Conservation (phyloP, 2,888 invertebrate genomes). For the Apantesis nais region DNA sequence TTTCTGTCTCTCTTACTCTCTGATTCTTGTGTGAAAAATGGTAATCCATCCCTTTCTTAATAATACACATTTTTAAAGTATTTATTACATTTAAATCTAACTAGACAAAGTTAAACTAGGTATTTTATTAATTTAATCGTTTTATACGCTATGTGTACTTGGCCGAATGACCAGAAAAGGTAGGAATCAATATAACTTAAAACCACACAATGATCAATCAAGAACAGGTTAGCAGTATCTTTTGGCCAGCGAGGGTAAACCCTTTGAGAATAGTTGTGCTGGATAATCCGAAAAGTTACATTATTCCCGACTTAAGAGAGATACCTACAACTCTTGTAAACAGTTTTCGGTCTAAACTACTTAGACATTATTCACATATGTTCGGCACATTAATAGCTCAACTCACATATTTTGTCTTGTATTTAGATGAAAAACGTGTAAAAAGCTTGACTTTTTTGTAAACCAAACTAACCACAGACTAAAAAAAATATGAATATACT, state of each 20-base stretch:
- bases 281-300: not conserved
- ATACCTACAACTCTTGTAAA: not conserved
- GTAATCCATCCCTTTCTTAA: not conserved
- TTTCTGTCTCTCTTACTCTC: too few species aligned
- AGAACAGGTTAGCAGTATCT: not conserved
- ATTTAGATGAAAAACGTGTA: not conserved
- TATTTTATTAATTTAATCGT: not conserved
- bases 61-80: not conserved
- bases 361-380: not conserved
- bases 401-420: not conserved
- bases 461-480: not conserved
- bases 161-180: not conserved
- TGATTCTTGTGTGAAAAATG: not conserved
- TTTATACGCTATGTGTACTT: not conserved
- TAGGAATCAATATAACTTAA: not conserved
- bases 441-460: not conserved
- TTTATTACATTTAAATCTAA: not conserved
- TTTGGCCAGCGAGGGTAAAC: not conserved
- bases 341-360: not conserved
- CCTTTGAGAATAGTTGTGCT: not conserved
- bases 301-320: not conserved
- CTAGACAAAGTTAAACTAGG: not conserved
- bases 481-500: not conserved
- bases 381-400: not conserved
- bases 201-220: not conserved